Evolutionary conservation across 23 tunicate genomes (phyloP), one percentile per base, ranked within the genome.

Genomic region (Phallusia fumigata): DNA sequence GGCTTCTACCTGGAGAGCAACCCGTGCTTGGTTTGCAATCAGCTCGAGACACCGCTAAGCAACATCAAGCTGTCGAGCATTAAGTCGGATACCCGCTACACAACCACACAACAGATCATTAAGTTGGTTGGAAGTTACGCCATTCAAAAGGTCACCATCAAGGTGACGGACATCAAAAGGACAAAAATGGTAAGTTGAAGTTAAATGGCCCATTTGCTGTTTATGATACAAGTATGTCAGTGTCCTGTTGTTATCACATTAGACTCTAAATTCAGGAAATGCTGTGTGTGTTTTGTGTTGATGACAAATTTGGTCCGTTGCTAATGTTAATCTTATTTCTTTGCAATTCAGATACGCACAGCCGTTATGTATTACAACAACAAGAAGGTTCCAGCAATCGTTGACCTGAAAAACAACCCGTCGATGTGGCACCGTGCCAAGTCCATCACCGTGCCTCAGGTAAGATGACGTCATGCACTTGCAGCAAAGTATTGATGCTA

Each of bases 11-110:
- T 96, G 65, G 99, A 96, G 84, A 87, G 77, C 81, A 88, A 96
- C 69, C 99, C 96, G 0, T 96, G 99, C 83, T 53, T 96, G 44
- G 90, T 91, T 21, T 96, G 99, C 72, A 96, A 96, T 81, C 95
- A 88, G 36, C 82, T 83, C 0, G 93, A 96, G 31, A 79, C 81
- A 18, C 93, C 96, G 0, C 91, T 79, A 76, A 69, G 86, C 76
- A 81, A 72, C 34, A 90, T 89, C 64, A 94, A 94, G 82, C 74
- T 94, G 31, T 40, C 94, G 11, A 85, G 88, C 32, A 80, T 94
- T 0, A 89, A 87, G 53, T 72, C 85, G 19, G 98, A 90, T 53
- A 90, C 90, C 0, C 87, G 87, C 77, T 95, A 90, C 89, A 90
- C 99, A 0, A 95, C 99, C 35, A 90, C 99, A 0, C 95, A 90